These are phyloP conservation scores for Mesorhabditis spiculigera DNA, from an alignment of 2,888 invertebrate species.

Conservation along the genomic window DNA sequence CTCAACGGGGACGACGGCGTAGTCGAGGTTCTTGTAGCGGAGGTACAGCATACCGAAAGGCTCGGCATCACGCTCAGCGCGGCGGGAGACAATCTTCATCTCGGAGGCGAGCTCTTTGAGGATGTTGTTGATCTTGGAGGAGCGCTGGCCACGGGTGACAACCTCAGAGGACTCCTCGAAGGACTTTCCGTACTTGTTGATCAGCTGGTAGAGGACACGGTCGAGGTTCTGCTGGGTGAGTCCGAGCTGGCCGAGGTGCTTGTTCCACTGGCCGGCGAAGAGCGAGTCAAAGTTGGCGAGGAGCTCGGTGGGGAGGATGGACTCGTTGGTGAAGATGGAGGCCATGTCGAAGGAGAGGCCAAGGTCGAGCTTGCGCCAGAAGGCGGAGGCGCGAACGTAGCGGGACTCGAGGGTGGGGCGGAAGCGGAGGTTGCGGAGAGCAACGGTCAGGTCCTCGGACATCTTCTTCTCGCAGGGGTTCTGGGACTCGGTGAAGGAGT, in stretches of 20 bases:
- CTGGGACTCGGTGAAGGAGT: slow-evolving; percentile 33
- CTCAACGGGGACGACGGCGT: slow-evolving; percentile 47
- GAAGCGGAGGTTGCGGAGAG: slow-evolving; percentile 27
- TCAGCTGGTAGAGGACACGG: slow-evolving; percentile 24
- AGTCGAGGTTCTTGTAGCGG: slow-evolving; percentile 46
- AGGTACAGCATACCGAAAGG: slow-evolving; percentile 35
- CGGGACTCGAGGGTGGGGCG: slow-evolving; percentile 22
- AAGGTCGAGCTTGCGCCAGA: slow-evolving; percentile 26
- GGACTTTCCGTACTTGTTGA: slow-evolving; percentile 27
- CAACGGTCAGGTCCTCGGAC: slow-evolving; percentile 16
- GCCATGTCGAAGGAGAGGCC: slow-evolving; percentile 32
- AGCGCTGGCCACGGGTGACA: slow-evolving; percentile 34
- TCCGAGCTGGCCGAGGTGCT: slow-evolving; percentile 32
- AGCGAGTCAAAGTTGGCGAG: slow-evolving; percentile 38
- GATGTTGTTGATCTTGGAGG: slow-evolving; percentile 23
- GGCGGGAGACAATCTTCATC: slow-evolving; percentile 37
- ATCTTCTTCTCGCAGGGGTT: slow-evolving; percentile 37
- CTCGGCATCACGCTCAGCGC: slow-evolving; percentile 22
- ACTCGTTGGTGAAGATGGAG: slow-evolving; percentile 41
- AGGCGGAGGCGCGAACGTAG: slow-evolving; percentile 31
- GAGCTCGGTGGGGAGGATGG: slow-evolving; percentile 40
- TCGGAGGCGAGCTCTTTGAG: slow-evolving; percentile 34
- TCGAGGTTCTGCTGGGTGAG: slow-evolving; percentile 35
- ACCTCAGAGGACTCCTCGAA: slow-evolving; percentile 22
- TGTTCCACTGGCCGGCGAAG: slow-evolving; percentile 41